Conservation (phyloP, 2,113 vertebrate species). For the Piaya cayana region DNA sequence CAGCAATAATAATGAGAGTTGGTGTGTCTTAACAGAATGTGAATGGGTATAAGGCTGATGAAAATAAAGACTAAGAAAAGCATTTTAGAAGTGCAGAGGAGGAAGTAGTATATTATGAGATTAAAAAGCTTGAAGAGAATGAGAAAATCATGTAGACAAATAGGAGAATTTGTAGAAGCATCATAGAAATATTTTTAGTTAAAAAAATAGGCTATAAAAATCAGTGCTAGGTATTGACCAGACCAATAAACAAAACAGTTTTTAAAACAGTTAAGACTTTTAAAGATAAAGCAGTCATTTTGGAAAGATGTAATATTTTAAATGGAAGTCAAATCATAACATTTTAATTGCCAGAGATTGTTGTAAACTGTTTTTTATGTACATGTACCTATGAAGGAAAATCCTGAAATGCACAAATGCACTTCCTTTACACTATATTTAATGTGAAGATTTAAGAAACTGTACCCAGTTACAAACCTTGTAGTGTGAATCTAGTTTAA, state of each 20-base stretch:
- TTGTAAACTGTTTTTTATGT: background rate
- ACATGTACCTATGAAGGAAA: accelerated
- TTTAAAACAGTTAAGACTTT: background rate
- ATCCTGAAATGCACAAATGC: background rate
- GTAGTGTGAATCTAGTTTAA: background rate
- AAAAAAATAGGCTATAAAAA: background rate
- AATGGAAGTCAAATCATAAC: background rate
- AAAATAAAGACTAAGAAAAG: background rate
- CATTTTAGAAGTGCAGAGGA: background rate
- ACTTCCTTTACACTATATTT: background rate
- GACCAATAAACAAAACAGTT: background rate
- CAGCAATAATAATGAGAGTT: background rate
- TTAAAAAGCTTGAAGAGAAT: background rate
- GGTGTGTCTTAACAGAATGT: background rate
- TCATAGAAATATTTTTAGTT: background rate
- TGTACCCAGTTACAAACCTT: background rate
- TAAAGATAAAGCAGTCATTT: background rate
- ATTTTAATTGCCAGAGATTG: background rate
- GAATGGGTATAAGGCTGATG: background rate
- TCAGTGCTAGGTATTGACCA: background rate
- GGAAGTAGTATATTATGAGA: background rate
- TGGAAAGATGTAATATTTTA: background rate
- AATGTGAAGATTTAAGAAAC: background rate
- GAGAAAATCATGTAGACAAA: background rate
- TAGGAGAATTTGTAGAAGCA: background rate